Base-by-base conservation (phyloP, 2,113 vertebrate genomes). In the Chelonoidis abingdonii region DNA sequence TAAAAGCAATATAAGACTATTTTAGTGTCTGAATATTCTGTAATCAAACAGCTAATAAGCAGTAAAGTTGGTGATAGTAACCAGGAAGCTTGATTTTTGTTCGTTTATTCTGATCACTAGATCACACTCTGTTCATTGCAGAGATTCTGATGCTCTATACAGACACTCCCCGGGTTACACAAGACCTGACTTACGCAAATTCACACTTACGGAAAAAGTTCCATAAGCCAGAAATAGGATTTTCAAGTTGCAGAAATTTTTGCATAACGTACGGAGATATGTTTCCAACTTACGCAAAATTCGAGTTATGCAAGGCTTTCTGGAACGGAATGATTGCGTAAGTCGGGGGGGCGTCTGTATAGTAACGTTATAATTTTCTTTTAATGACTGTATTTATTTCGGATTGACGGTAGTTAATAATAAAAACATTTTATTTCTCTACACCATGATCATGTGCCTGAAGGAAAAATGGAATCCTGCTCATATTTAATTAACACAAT, bases 401-500 rank as follows among this genome's bases (percentile, higher is more conserved):
- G 84, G 27, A 11, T 4, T 0, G 0, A 12, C 69, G 2, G 13
- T 86, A 59, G 50, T 14, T 38, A 52, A 10, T 41, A 17, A 1
- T 75, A 65, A 78, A 86, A 35, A 87, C 12, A 76, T 6, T 53
- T 44, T 84, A 5, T 80, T 3, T 89, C 21, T 89, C 83, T 56
- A 22, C 62, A 56, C 84, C 72, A 47, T 27, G 29, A 59, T 11
- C 65, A 90, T 41, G 57, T 81, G 25, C n/a, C 75, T 27, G 91
- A 41, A 53, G 78, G 44, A 59, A 62, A 49, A 88, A 80, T 93
- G 47, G 80, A 84, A 88, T 86, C 80, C 94, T 93, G 59, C 69
- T 88, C 5, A 89, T 88, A 83, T 78, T 85, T 89, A 76, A 89
- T 94, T 88, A 95, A 94, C 69, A 83, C 92, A 95, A 31, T 65